phyloP scores from a whole-genome alignment of 2,888 invertebrate species.

The Panzeria rudis region DNA sequence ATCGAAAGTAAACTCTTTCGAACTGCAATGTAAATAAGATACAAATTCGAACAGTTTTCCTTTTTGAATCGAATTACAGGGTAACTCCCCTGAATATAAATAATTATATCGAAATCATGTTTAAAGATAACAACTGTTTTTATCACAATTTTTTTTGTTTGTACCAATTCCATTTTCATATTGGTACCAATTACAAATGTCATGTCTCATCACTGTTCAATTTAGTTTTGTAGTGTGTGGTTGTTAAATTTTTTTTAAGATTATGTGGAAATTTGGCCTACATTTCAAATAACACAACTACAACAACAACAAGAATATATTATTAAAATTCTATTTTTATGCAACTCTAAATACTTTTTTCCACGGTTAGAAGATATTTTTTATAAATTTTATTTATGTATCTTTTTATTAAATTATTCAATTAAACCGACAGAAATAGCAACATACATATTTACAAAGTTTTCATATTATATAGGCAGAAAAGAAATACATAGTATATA shows the following conservation, averaged over 20 bases:
- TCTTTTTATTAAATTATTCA: neutral
- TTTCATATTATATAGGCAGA: too few species aligned
- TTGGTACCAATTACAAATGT: neutral
- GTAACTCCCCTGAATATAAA: too few species aligned
- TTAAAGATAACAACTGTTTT: too few species aligned
- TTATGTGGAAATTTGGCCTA: constrained; percentile 51
- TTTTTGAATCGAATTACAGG: too few species aligned
- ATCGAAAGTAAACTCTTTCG: too few species aligned
- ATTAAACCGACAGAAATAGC: too few species aligned
- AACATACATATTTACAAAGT: too few species aligned
- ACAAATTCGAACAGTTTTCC: too few species aligned
- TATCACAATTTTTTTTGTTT: too few species aligned
- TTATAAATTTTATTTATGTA: neutral
- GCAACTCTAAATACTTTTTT: neutral
- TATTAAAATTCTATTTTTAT: constrained; percentile 5
- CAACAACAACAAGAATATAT: constrained; percentile 25
- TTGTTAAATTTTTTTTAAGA: constrained; percentile 14
- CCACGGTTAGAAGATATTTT: neutral
- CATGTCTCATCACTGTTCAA: constrained; percentile 4
- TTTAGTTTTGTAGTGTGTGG: constrained; percentile 19
- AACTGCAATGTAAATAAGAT: too few species aligned
- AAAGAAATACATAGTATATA: too few species aligned
- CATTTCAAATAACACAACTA: constrained; percentile 38
- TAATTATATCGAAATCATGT: too few species aligned
- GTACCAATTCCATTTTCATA: neutral